phyloP scores from a whole-genome alignment of 2,888 invertebrate species.

The Caenorhabditis virilis region DNA sequence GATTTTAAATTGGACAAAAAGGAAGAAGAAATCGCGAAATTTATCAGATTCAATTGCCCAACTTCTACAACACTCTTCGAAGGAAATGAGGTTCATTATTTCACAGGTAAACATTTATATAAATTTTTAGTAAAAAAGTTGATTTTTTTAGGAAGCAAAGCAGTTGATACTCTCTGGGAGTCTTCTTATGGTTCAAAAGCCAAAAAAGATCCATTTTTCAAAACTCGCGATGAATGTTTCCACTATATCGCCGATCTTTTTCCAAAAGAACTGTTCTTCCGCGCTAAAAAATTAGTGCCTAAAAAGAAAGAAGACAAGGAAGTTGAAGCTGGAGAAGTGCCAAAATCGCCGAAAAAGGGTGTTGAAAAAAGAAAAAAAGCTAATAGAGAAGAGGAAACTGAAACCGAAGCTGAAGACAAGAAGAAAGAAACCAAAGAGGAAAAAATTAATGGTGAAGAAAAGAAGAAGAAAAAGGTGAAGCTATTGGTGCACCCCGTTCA shows the following conservation, averaged over 20 bases:
- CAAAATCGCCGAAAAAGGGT: conserved; percentile 59
- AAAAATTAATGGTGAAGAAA: conserved; percentile 49
- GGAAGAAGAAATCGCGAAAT: conserved; percentile 90
- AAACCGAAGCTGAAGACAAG: conserved; percentile 45
- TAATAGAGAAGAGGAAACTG: conserved; percentile 33
- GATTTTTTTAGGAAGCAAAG: conserved; percentile 74
- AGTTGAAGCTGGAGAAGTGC: conserved; percentile 14
- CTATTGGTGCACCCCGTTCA: conserved; percentile 97
- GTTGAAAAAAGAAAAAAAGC: conserved; percentile 40
- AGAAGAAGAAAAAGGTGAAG: conserved; percentile 78
- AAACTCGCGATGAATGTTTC: conserved; percentile 72
- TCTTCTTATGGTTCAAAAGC: conserved; percentile 81
- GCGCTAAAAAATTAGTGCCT: conserved; percentile 64
- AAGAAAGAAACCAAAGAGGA: conserved; percentile 73
- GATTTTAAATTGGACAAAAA: conserved; percentile 35
- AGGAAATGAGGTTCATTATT: conserved; percentile 94
- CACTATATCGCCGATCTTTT: conserved; percentile 42
- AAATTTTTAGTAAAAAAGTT: not conserved
- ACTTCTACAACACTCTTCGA: conserved; percentile 93
- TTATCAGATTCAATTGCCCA: conserved; percentile 89
- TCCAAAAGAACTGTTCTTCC: conserved; percentile 56
- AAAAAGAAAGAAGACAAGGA: conserved; percentile 61
- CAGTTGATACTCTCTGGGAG: conserved; percentile 86
- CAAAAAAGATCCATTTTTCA: conserved; percentile 80
- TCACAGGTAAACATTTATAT: conserved; percentile 77